A percentile compares a stretch with the other conserved stretches of the same genome.
phyloP scores from a whole-genome alignment of 2,113 vertebrate genomes.

The Perognathus longimembris region DNA sequence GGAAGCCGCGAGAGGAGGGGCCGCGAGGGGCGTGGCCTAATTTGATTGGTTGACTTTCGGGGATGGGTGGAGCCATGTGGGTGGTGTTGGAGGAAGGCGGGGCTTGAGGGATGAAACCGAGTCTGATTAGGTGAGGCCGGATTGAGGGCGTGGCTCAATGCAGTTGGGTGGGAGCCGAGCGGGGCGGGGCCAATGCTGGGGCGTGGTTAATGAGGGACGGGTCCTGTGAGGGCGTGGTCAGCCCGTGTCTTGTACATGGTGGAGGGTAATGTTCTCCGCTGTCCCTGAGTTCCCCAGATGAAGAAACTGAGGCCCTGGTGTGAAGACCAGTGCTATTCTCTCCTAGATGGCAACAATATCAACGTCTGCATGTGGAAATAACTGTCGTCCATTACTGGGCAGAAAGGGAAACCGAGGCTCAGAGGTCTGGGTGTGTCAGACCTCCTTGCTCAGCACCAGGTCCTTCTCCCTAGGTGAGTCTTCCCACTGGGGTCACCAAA shows the following conservation, averaged over 20 bases:
- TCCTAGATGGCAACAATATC: not conserved
- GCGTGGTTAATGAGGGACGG: too few relatives aligned
- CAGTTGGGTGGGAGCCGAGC: not conserved
- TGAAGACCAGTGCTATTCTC: not conserved
- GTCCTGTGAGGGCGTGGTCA: too few relatives aligned
- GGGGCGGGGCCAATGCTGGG: too few relatives aligned
- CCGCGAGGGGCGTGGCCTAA: too few relatives aligned
- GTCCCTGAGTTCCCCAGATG: not conserved
- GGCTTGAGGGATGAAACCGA: too few relatives aligned
- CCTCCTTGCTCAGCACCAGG: not conserved
- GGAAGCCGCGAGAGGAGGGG: too few relatives aligned
- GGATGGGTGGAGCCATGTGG: not conserved
- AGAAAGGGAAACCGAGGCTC: conserved; percentile 21
- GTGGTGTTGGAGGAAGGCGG: too few relatives aligned
- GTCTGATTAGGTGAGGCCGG: too few relatives aligned
- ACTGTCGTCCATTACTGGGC: not conserved
- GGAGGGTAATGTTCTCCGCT: not conserved
- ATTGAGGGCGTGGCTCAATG: too few relatives aligned
- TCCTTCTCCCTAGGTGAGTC: not conserved
- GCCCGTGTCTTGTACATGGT: not conserved
- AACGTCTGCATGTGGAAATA: accelerated
- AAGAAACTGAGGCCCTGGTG: conserved; percentile 18
- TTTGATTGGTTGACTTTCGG: too few relatives aligned
- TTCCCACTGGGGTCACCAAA: not conserved
- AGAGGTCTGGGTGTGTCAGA: not conserved